Conservation (phyloP, 2,888 invertebrate species). For the Fabriciana adippe region DNA sequence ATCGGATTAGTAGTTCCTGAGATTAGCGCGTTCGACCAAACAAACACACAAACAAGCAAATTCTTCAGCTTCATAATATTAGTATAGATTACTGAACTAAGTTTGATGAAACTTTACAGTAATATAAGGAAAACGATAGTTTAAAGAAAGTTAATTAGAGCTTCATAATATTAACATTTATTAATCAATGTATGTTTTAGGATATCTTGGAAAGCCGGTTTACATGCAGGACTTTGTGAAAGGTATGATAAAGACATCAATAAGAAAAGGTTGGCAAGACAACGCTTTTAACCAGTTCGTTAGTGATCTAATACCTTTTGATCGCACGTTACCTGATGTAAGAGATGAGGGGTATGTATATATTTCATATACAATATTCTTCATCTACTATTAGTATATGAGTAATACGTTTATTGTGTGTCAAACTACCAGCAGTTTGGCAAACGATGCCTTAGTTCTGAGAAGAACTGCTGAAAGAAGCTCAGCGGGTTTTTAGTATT, state of each 20-base stretch:
- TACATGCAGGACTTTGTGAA: conserved; percentile 87
- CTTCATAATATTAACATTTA: too few relatives aligned
- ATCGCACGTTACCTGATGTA: conserved; percentile 92
- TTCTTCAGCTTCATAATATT: too few relatives aligned
- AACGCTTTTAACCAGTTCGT: conserved; percentile 99
- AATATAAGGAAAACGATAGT: too few relatives aligned
- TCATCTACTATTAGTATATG: neutral
- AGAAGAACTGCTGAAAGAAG: too few relatives aligned
- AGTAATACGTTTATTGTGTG: too few relatives aligned
- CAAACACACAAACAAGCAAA: too few relatives aligned
- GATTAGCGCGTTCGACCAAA: too few relatives aligned
- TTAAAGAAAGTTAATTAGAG: too few relatives aligned
- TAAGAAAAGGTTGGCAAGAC: conserved; percentile 96
- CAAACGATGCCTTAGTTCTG: too few relatives aligned
- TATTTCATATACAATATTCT: neutral
- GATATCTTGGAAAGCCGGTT: conserved; percentile 87
- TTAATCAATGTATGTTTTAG: conserved; percentile 41
- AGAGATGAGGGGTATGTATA: conserved; percentile 60
- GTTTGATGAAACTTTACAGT: neutral
- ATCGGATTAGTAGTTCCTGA: too few relatives aligned
- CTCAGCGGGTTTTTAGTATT: too few relatives aligned
- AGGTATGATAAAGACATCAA: conserved; percentile 89
- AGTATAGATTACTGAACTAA: neutral
- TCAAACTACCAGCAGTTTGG: too few relatives aligned
- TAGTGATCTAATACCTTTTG: conserved; percentile 96